These are phyloP conservation scores for Botia kubotai DNA, from an alignment of 2,797 vertebrate species.

Conservation along the genomic window DNA sequence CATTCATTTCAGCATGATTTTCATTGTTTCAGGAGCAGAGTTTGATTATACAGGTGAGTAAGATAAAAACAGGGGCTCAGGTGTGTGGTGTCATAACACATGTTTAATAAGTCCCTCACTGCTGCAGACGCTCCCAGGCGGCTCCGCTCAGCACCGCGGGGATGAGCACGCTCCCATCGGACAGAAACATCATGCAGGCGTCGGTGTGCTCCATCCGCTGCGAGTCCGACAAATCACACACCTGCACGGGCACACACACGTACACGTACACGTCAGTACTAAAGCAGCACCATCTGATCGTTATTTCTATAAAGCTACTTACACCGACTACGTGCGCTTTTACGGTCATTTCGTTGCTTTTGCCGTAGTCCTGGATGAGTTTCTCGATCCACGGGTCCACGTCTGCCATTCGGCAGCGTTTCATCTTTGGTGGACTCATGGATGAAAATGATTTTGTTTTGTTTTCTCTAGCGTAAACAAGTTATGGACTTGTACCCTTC, in stretches of 20 bases:
- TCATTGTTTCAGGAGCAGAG: not conserved
- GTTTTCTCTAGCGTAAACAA: not conserved
- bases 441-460: not conserved
- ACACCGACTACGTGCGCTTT: slow-evolving; percentile 54
- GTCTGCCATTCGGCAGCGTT: slow-evolving; percentile 34
- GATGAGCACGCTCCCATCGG: slow-evolving; percentile 53
- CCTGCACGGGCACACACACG: slow-evolving; percentile 15
- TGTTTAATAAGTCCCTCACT: slow-evolving; percentile 60
- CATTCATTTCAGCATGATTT: too few relatives aligned
- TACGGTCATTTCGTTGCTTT: not conserved
- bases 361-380: slow-evolving; percentile 42
- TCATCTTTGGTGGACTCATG: slow-evolving; percentile 32
- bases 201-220: slow-evolving; percentile 39
- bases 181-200: slow-evolving; percentile 55
- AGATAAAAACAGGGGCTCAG: slow-evolving; percentile 49
- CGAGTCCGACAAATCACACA: slow-evolving; percentile 48
- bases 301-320: not conserved
- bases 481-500: not conserved
- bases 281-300: too few relatives aligned
- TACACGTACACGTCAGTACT: not conserved
- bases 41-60: not conserved
- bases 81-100: slow-evolving; percentile 60
- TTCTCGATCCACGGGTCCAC: slow-evolving; percentile 56
- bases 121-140: slow-evolving; percentile 56
- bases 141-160: slow-evolving; percentile 52